Evolutionary conservation across 2,888 invertebrate species (phyloP).

Genomic region (Hirtodrosophila confusa): DNA sequence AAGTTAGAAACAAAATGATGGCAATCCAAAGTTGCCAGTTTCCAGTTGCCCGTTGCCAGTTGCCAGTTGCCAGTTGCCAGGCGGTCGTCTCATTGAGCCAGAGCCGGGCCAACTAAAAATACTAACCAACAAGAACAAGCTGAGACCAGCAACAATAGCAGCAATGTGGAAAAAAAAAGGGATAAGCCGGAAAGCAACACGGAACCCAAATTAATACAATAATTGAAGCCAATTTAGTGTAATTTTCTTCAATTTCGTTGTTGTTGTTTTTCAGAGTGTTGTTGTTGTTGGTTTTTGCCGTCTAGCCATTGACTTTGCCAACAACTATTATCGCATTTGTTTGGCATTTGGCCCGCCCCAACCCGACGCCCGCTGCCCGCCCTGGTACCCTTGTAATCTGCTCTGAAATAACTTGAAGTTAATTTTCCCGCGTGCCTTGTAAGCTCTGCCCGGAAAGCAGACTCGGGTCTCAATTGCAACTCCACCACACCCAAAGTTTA

Average conservation of each 20-base stretch:
- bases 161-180: constrained; percentile 63
- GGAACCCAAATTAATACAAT: constrained; percentile 84
- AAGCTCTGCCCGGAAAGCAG: constrained; percentile 23
- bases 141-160: constrained; percentile 22
- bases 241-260: constrained; percentile 81
- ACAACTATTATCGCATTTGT: constrained; percentile 78
- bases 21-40: constrained; percentile 38
- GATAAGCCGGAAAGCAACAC: constrained; percentile 82
- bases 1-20: constrained; percentile 75
- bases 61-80: constrained; percentile 37
- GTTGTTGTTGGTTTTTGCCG: constrained; percentile 43
- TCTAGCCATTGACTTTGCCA: constrained; percentile 72
- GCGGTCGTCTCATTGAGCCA: constrained; percentile 39
- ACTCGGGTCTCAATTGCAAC: constrained; percentile 37
- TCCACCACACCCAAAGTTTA: constrained; percentile 40
- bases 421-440: constrained; percentile 46
- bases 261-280: constrained; percentile 52
- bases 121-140: constrained; percentile 40
- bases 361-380: constrained; percentile 15
- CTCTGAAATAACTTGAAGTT: constrained; percentile 49
- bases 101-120: constrained; percentile 30
- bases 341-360: constrained; percentile 66
- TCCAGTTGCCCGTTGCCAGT: constrained; percentile 35
- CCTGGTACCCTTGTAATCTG: constrained; percentile 38
- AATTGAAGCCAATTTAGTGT: constrained; percentile 84